These are phyloP conservation scores for Aspidoscelis tigris DNA, from an alignment of 2,113 vertebrate species.

Conservation along the genomic window DNA sequence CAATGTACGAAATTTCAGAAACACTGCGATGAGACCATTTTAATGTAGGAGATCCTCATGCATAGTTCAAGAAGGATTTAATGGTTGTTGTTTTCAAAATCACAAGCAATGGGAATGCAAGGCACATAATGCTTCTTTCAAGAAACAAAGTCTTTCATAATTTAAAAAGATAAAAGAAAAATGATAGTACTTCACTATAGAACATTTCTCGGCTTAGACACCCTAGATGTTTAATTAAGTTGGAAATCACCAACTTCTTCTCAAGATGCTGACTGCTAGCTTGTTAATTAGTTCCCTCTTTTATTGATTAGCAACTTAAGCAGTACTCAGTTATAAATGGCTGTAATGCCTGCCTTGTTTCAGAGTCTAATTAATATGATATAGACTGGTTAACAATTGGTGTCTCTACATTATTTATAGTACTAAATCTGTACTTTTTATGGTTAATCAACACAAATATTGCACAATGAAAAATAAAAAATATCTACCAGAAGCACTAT, in stretches of 20 bases:
- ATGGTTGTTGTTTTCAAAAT: background rate
- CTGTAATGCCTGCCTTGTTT: slow-evolving; percentile 58
- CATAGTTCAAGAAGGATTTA: background rate
- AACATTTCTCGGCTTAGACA: slow-evolving; percentile 59
- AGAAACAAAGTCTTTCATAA: background rate
- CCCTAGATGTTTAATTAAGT: slow-evolving; percentile 75
- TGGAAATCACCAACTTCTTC: slow-evolving; percentile 70
- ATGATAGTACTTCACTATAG: slow-evolving; percentile 53
- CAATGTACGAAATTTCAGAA: background rate
- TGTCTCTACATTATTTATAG: slow-evolving; percentile 56
- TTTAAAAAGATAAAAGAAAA: slow-evolving; percentile 48
- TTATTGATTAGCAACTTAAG: slow-evolving; percentile 73
- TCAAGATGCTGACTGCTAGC: slow-evolving; percentile 67
- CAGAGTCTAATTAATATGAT: slow-evolving; percentile 71
- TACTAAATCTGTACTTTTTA: slow-evolving; percentile 46
- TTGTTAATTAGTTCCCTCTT: slow-evolving; percentile 75
- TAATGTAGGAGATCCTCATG: background rate
- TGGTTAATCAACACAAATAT: slow-evolving; percentile 45
- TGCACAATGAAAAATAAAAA: slow-evolving; percentile 22
- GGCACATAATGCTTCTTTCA: background rate
- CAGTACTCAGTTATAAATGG: slow-evolving; percentile 60
- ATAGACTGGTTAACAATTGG: slow-evolving; percentile 61
- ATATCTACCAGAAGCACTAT: background rate
- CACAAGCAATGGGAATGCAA: rapidly evolving
- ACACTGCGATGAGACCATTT: background rate